Evolutionary conservation across 2,888 invertebrate genomes (phyloP).

Genomic region (Melinaea menophilus): DNA sequence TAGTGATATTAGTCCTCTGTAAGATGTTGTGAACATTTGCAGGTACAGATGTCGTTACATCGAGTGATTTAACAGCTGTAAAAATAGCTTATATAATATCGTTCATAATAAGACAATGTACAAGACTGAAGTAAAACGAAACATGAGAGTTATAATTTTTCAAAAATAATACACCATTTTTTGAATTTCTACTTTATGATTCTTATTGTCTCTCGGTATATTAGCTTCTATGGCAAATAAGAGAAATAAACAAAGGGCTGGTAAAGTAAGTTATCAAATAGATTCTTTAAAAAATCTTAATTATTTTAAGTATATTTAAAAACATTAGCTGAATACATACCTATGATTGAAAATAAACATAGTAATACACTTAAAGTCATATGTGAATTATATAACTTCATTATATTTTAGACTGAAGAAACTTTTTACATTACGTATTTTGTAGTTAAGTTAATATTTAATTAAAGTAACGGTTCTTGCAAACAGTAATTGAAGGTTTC

Average conservation of each 20-base stretch:
- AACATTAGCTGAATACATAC: slow-evolving; percentile 16
- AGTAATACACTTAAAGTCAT: slow-evolving; percentile 12
- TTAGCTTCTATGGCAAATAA: no score
- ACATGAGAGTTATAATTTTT: no score
- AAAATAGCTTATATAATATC: slow-evolving; percentile 13
- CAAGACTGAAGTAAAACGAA: no score
- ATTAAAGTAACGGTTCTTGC: slow-evolving; percentile 1
- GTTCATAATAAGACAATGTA: no score
- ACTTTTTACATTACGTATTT: not conserved
- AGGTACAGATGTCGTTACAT: slow-evolving; percentile 45
- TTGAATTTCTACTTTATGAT: no score
- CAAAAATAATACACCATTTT: no score
- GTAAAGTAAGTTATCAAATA: no score
- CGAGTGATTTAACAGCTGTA: slow-evolving; percentile 42
- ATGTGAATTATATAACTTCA: slow-evolving; percentile 14
- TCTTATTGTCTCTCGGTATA: no score
- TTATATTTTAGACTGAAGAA: slow-evolving; percentile 7
- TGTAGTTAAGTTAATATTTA: not conserved
- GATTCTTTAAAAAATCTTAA: not conserved
- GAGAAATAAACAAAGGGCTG: no score
- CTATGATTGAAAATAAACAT: slow-evolving; percentile 13
- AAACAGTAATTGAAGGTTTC: not conserved
- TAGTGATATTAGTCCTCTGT: slow-evolving; percentile 42
- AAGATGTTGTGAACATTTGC: slow-evolving; percentile 42
- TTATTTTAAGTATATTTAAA: not conserved